A percentile compares a stretch with the other conserved stretches of the same genome.
Evolutionary conservation across 2,113 vertebrate genomes (phyloP).

Genomic region (Indicator indicator): DNA sequence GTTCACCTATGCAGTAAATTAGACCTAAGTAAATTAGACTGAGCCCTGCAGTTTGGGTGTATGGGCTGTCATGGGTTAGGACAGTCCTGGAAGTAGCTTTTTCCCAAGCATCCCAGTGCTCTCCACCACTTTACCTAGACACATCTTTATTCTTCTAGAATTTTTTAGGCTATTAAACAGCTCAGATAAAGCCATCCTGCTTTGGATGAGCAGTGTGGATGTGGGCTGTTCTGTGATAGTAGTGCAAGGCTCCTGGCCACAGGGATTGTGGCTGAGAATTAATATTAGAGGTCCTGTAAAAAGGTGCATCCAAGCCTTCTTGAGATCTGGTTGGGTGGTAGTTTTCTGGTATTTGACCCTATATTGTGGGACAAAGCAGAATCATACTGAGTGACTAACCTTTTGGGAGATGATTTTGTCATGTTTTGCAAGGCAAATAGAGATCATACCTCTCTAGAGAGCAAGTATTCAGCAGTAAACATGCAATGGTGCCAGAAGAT

Average conservation of each 20-base stretch:
- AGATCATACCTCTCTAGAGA: background rate
- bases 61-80: background rate
- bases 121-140: background rate
- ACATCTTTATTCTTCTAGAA: background rate
- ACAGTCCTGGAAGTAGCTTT: background rate
- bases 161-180: background rate
- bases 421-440: background rate
- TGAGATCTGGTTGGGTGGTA: background rate
- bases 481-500: background rate
- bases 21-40: background rate
- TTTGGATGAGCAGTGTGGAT: background rate
- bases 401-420: background rate
- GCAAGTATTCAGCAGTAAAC: background rate
- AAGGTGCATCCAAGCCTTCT: background rate
- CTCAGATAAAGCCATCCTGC: background rate
- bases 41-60: background rate
- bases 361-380: background rate
- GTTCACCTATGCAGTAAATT: background rate
- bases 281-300: background rate
- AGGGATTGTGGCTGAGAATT: background rate
- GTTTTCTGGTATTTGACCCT: background rate
- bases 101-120: background rate
- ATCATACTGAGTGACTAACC: background rate
- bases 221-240: background rate
- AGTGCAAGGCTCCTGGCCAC: background rate